A percentile compares a stretch with the other conserved stretches of the same genome.
These are phyloP conservation scores for Lasius fuliginosus DNA, from an alignment of 2,888 invertebrate species.

Conservation along the genomic window DNA sequence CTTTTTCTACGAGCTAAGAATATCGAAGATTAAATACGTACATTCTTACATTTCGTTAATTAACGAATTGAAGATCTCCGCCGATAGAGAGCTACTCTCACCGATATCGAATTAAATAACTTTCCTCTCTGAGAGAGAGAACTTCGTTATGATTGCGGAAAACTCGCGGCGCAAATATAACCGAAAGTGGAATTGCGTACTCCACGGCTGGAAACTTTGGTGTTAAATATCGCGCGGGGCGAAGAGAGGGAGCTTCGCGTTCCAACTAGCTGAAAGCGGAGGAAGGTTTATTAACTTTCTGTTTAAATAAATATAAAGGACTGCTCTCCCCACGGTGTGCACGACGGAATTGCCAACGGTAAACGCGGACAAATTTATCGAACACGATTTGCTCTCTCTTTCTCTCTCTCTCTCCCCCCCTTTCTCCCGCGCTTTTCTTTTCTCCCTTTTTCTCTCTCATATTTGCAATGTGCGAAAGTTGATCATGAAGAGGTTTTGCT, in stretches of 20 bases:
- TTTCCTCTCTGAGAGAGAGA: constrained; percentile 50
- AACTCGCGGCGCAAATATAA: constrained; percentile 58
- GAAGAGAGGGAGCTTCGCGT: constrained; percentile 24
- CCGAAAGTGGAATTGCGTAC: constrained; percentile 57
- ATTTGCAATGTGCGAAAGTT: constrained; percentile 42
- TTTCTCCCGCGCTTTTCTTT: background rate
- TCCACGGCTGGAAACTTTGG: constrained; percentile 50
- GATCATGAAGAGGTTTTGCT: constrained; percentile 33
- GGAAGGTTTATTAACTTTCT: constrained; percentile 58
- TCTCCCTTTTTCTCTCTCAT: background rate
- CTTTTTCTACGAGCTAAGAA: background rate
- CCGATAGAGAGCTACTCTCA: constrained; percentile 39
- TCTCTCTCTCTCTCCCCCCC: constrained; percentile 3
- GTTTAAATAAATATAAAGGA: constrained; percentile 61
- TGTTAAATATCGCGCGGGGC: constrained; percentile 54
- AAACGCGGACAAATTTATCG: constrained; percentile 51
- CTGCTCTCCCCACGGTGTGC: constrained; percentile 33
- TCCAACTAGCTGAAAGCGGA: constrained; percentile 24
- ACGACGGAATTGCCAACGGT: constrained; percentile 37
- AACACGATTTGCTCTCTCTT: constrained; percentile 15
- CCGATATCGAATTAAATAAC: constrained; percentile 69
- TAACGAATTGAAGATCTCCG: constrained; percentile 42
- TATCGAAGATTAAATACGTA: background rate
- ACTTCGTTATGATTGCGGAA: constrained; percentile 53
- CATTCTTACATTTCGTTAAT: constrained; percentile 58